Conservation (phyloP, 2,113 vertebrate species). For the Hippocampus abdominalis region DNA sequence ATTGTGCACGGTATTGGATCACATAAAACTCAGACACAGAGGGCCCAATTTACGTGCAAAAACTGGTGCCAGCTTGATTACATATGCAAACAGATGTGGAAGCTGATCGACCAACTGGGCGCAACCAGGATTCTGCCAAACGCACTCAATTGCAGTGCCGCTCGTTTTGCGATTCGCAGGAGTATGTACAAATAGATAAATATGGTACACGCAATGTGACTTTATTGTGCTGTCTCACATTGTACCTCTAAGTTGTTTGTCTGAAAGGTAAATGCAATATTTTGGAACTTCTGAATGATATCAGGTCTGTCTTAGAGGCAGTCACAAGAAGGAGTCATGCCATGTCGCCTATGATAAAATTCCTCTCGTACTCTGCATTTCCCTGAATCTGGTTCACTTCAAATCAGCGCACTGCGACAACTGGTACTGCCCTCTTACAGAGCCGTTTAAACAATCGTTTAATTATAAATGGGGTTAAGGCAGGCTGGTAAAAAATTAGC, state of each 20-base stretch:
- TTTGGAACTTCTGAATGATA: neutral
- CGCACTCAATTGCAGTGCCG: too few relatives aligned
- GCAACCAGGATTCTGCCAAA: too few relatives aligned
- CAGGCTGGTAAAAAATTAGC: too few relatives aligned
- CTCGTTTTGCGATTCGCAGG: too few relatives aligned
- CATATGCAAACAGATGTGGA: too few relatives aligned
- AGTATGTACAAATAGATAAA: neutral
- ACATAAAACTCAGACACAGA: neutral
- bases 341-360: neutral
- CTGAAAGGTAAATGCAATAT: neutral
- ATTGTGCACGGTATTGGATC: neutral
- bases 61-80: neutral
- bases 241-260: neutral
- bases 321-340: neutral
- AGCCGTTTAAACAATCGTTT: neutral
- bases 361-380: neutral
- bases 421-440: neutral
- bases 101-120: too few relatives aligned
- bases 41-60: neutral
- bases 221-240: neutral
- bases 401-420: too few relatives aligned
- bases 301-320: neutral
- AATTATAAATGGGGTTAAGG: neutral
- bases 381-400: too few relatives aligned
- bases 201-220: neutral